Percentiles rank a stretch among this genome's conserved stretches.
These are phyloP conservation scores for Pelusios castaneus DNA, from an alignment of 2,113 vertebrate species.

Conservation along the genomic window DNA sequence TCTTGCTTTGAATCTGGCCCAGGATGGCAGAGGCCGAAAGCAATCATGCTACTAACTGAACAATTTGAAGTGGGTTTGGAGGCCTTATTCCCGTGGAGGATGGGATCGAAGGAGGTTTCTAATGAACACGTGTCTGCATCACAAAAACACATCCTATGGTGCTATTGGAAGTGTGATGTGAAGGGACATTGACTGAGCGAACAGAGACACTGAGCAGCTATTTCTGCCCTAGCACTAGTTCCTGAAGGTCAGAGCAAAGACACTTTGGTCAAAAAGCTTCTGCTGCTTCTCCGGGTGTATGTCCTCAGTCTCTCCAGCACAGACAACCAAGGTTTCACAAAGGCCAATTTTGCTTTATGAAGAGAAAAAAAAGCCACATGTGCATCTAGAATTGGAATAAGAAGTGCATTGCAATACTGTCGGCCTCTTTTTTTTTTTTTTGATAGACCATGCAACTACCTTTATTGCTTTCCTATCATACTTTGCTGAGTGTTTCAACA, in stretches of 20 bases:
- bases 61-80: not conserved
- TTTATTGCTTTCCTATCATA: not conserved
- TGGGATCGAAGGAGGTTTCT: not conserved
- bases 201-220: not conserved
- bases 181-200: slow-evolving; percentile 12
- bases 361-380: slow-evolving; percentile 13
- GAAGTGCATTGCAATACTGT: not conserved
- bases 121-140: not conserved
- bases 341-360: not conserved
- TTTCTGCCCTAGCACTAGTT: not conserved
- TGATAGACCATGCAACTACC: not conserved
- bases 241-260: not conserved
- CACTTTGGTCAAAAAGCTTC: slow-evolving; percentile 7
- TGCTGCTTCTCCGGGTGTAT: not conserved
- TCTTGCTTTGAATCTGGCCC: not conserved
- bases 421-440: not conserved
- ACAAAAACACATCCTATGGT: not conserved
- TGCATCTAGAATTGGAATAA: not conserved
- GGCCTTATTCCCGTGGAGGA: not conserved
- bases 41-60: not conserved
- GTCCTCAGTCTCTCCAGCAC: slow-evolving; percentile 8
- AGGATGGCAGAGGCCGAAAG: not conserved
- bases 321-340: slow-evolving; percentile 51
- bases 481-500: not conserved
- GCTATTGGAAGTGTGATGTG: not conserved